phyloP scores from a whole-genome alignment of 1,140 invertebrate genomes.

The Achatina immaculata region DNA sequence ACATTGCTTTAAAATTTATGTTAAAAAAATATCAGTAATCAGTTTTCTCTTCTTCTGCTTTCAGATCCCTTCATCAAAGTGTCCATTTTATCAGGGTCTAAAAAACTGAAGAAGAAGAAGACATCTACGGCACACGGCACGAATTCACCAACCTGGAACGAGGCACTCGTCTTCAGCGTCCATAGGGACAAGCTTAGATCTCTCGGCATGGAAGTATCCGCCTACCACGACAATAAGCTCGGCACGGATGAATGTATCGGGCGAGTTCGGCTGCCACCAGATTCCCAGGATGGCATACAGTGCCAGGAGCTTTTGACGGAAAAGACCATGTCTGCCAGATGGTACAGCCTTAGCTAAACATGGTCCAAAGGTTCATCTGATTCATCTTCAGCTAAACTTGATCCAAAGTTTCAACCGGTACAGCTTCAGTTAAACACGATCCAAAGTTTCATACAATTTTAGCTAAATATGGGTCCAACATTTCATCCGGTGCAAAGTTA shows the following conservation, averaged over 20 bases:
- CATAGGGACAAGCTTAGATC: constrained; percentile 65
- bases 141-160: constrained; percentile 61
- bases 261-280: constrained; percentile 52
- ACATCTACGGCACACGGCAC: constrained; percentile 59
- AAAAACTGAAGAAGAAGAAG: constrained; percentile 67
- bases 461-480: too few species aligned
- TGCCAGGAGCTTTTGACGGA: constrained; percentile 61
- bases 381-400: too few species aligned
- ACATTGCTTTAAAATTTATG: not conserved
- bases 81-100: constrained; percentile 75
- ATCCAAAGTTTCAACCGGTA: too few species aligned
- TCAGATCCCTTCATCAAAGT: constrained; percentile 73
- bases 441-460: too few species aligned
- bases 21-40: not conserved
- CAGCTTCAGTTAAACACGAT: too few species aligned
- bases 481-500: too few species aligned
- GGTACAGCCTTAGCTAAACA: constrained; percentile 53
- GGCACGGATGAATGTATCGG: constrained; percentile 67
- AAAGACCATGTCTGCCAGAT: constrained; percentile 52
- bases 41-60: not conserved
- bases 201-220: constrained; percentile 57
- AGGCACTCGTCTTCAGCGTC: constrained; percentile 63
- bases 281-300: constrained; percentile 59
- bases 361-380: too few species aligned
- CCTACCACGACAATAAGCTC: constrained; percentile 67